Evolutionary conservation across 2,113 vertebrate species (phyloP), one percentile per base, ranked within the genome.

Genomic region (Eubucco bourcierii): DNA sequence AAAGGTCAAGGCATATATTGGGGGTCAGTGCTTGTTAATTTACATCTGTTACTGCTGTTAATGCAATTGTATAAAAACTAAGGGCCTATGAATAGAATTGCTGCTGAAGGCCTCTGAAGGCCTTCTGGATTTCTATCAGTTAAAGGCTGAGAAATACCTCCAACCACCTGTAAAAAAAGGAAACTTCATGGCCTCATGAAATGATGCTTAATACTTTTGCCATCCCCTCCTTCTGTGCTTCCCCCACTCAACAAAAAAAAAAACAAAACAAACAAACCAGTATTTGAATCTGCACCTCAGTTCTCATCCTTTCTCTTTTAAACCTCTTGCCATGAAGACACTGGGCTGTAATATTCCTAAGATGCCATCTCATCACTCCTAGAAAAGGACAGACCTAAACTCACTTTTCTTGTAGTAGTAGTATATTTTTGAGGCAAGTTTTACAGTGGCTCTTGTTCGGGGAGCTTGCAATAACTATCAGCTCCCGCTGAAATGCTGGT

Each of bases 61-160:
- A 96, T 93, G 66, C 59, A 92, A 80, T 96, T 92, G 95, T 79
- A 80, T 84, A 94, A 93, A 96, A 85, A 94, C 94, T 86, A 90
- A 96, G 86, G 88, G 93, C 90, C 94, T 95, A 13, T 78, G 90
- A 94, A 83, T 90, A 91, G 87, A 93, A 86, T 73, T 94, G 87
- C 87, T 96, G 89, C 90, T 95, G 55, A 84, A 96, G 94, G 95
- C 94, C 92, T 95, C 72, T 47, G 79, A 94, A 82, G n/a, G n/a
- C 53, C 82, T 95, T 82, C 84, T 75, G 58, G 89, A 85, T 90
- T 80, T 79, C 68, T 93, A 79, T 85, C 89, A 94, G 89, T 89
- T 89, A 72, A 76, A 73, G 81, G 65, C 75, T 89, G 72, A 90
- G 84, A 86, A 92, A 93, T 94, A 90, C 82, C 68, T 95, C 84